phyloP scores from a whole-genome alignment of 2,797 vertebrate species.

The Discoglossus pictus region DNA sequence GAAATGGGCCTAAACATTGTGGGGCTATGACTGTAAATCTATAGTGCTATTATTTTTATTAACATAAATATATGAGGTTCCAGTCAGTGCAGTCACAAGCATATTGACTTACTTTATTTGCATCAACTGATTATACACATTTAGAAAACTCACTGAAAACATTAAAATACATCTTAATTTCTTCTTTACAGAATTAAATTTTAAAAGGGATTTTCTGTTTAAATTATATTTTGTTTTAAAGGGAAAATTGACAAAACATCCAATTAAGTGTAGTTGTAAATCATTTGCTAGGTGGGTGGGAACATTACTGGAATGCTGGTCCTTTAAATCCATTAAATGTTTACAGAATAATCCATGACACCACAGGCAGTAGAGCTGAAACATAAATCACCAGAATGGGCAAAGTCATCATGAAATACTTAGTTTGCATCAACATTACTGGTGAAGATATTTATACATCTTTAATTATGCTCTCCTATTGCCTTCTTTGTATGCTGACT shows the following conservation, averaged over 20 bases:
- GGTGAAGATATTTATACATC: constrained; percentile 21
- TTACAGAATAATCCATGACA: constrained; percentile 37
- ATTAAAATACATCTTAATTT: too few species aligned
- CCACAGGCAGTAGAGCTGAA: constrained; percentile 6
- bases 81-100: too few species aligned
- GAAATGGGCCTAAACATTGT: too few species aligned
- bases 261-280: constrained; percentile 17
- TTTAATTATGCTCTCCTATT: constrained; percentile 34
- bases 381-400: constrained; percentile 32
- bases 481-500: too few species aligned
- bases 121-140: too few species aligned
- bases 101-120: too few species aligned
- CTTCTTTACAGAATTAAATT: constrained; percentile 12
- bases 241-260: constrained; percentile 20
- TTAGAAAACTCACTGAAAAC: too few species aligned
- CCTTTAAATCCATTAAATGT: constrained; percentile 36
- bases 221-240: constrained; percentile 20
- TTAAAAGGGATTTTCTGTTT: constrained; percentile 15
- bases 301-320: constrained; percentile 25
- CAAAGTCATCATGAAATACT: constrained; percentile 29
- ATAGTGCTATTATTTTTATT: too few species aligned
- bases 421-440: constrained; percentile 27
- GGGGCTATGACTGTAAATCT: too few species aligned
- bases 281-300: constrained; percentile 15
- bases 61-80: too few species aligned